Evolutionary conservation across 2,797 vertebrate genomes (phyloP).

Genomic region (Philypnodon macrostomus): DNA sequence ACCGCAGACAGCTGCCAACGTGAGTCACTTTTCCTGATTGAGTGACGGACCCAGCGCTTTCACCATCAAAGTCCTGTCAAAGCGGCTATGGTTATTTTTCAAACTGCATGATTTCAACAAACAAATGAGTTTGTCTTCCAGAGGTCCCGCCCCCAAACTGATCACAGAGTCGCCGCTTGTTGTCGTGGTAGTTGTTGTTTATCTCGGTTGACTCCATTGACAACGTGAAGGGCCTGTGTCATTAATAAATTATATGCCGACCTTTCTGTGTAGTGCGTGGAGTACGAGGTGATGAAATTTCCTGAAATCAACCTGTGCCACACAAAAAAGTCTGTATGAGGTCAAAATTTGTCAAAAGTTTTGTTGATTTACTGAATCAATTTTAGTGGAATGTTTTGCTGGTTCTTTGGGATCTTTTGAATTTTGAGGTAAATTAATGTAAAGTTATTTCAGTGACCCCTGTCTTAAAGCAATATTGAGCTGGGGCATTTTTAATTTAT

Average conservation of each 20-base stretch:
- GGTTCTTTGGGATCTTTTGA: not conserved
- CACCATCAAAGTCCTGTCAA: slow-evolving; percentile 45
- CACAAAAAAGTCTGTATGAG: slow-evolving; percentile 13
- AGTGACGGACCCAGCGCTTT: slow-evolving; percentile 35
- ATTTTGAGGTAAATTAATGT: not conserved
- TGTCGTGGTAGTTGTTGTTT: slow-evolving; percentile 26
- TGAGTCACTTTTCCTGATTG: slow-evolving; percentile 39
- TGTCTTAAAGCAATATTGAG: not conserved
- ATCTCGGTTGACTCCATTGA: slow-evolving; percentile 34
- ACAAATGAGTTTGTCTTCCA: slow-evolving; percentile 23
- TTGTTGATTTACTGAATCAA: not conserved
- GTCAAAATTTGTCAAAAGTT: slow-evolving; percentile 32
- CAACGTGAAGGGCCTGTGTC: slow-evolving; percentile 15
- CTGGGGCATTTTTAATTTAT: not conserved
- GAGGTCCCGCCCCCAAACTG: slow-evolving; percentile 6
- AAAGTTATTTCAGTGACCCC: not conserved
- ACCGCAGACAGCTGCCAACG: slow-evolving; percentile 49
- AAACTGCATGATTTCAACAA: slow-evolving; percentile 21
- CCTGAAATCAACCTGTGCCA: slow-evolving; percentile 39
- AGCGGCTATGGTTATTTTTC: slow-evolving; percentile 18
- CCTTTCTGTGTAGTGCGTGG: slow-evolving; percentile 24
- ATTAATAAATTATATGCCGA: slow-evolving; percentile 44
- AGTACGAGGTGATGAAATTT: slow-evolving; percentile 53
- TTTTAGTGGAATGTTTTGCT: not conserved
- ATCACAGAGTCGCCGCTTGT: slow-evolving; percentile 15